Conservation (phyloP, 2,888 invertebrate genomes). For the Nomada fucata region DNA sequence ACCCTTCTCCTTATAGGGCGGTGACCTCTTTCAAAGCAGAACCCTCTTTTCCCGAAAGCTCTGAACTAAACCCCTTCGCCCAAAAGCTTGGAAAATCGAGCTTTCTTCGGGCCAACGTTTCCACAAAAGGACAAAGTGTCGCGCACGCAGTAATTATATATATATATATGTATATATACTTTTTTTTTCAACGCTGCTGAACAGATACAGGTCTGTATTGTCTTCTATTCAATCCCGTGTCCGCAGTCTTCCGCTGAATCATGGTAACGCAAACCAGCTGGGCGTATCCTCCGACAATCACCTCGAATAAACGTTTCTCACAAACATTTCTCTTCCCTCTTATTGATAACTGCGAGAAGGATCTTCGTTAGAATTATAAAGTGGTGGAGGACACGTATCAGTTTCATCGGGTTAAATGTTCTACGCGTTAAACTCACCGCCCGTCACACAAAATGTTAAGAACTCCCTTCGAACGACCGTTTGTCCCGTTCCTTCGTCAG, state of each 20-base stretch:
- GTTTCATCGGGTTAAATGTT: constrained; percentile 8
- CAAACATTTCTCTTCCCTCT: too few relatives aligned
- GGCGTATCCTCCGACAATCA: too few relatives aligned
- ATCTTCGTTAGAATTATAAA: constrained; percentile 32
- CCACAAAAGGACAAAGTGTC: constrained; percentile 59
- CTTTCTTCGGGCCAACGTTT: constrained; percentile 41
- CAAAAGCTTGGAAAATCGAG: constrained; percentile 24
- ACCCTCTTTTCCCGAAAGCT: constrained; percentile 9
- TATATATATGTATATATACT: too few relatives aligned
- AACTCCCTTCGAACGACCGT: constrained; percentile 3
- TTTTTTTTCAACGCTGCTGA: constrained; percentile 5
- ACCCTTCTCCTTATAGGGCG: constrained; percentile 37
- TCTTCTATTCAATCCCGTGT: constrained; percentile 37
- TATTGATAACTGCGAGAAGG: constrained; percentile 19
- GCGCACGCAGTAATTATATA: too few relatives aligned
- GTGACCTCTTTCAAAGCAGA: constrained; percentile 59
- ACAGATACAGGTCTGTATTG: not conserved
- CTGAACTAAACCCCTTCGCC: constrained; percentile 10
- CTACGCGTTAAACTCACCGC: constrained; percentile 7
- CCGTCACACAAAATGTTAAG: constrained; percentile 23
- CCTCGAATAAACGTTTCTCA: too few relatives aligned
- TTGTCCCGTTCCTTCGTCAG: constrained; percentile 54
- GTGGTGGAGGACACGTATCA: not conserved
- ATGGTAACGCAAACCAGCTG: not conserved
- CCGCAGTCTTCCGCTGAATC: not conserved